Evolutionary conservation across 2,888 invertebrate genomes (phyloP).

Genomic region (Rhagonycha lutea): DNA sequence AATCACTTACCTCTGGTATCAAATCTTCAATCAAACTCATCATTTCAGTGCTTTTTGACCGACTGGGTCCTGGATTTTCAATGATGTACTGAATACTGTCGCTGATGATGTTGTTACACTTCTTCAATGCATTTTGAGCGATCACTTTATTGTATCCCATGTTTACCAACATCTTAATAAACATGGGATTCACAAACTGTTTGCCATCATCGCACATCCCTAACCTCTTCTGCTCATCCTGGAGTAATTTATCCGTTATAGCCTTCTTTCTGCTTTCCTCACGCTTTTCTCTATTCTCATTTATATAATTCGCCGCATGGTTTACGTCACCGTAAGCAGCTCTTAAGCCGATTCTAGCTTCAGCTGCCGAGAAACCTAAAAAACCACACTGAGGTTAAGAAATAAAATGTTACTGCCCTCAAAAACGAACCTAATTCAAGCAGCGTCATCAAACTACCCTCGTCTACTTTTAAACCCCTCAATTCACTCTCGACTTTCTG

Average conservation of each 20-base stretch:
- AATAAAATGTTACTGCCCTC: background rate
- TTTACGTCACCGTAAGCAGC: constrained; percentile 63
- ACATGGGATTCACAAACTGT: constrained; percentile 58
- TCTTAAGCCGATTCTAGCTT: constrained; percentile 73
- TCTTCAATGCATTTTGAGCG: constrained; percentile 65
- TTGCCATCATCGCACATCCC: constrained; percentile 66
- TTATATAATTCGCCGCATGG: constrained; percentile 68
- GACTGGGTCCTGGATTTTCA: constrained; percentile 60
- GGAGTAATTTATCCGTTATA: constrained; percentile 55
- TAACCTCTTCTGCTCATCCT: constrained; percentile 56
- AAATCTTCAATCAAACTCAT: constrained; percentile 47
- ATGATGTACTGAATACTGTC: constrained; percentile 68
- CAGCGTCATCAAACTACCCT: constrained; percentile 57
- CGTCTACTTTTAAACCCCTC: constrained; percentile 65
- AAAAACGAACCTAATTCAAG: constrained; percentile 60
- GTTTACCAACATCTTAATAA: constrained; percentile 60
- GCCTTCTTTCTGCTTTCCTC: constrained; percentile 58
- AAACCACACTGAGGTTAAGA: background rate
- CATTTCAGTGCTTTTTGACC: constrained; percentile 50
- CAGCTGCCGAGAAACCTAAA: constrained; percentile 66
- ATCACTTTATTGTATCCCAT: constrained; percentile 72
- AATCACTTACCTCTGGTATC: constrained; percentile 44
- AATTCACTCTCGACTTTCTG: constrained; percentile 68
- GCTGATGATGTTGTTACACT: constrained; percentile 70
- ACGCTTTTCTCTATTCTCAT: constrained; percentile 59